Evolutionary conservation across 2,797 vertebrate genomes (phyloP).

Genomic region (Sebastiscus tertius): DNA sequence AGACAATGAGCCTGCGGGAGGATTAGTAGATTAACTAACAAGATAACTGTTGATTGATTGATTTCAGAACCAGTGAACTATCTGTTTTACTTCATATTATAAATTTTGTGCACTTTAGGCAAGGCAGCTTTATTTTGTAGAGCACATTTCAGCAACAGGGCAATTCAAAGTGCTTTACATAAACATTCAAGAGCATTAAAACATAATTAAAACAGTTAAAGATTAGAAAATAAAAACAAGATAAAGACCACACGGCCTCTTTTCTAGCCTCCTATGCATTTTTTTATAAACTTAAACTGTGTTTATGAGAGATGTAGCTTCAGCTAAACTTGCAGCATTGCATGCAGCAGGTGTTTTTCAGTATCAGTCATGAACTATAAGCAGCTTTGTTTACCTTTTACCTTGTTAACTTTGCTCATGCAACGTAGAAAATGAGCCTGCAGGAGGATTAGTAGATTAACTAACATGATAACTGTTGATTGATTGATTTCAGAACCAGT

Average conservation of each 20-base stretch:
- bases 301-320: no score
- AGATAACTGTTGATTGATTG: background rate
- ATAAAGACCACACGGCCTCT: accelerated
- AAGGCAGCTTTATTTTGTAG: no score
- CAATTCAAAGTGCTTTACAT: no score
- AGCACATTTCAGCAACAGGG: no score
- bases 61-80: background rate
- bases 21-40: background rate
- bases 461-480: background rate
- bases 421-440: accelerated
- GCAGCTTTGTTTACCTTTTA: background rate
- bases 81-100: no score
- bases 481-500: background rate
- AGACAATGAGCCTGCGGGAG: accelerated
- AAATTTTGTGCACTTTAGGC: no score
- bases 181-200: no score
- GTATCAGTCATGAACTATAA: background rate
- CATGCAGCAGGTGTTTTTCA: no score
- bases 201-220: no score
- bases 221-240: no score
- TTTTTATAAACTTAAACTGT: no score
- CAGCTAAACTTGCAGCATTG: no score
- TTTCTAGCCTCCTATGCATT: accelerated
- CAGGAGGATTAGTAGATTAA: background rate
- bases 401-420: background rate